Conservation (phyloP, 2,113 vertebrate species). For the Seriola dumerili region DNA sequence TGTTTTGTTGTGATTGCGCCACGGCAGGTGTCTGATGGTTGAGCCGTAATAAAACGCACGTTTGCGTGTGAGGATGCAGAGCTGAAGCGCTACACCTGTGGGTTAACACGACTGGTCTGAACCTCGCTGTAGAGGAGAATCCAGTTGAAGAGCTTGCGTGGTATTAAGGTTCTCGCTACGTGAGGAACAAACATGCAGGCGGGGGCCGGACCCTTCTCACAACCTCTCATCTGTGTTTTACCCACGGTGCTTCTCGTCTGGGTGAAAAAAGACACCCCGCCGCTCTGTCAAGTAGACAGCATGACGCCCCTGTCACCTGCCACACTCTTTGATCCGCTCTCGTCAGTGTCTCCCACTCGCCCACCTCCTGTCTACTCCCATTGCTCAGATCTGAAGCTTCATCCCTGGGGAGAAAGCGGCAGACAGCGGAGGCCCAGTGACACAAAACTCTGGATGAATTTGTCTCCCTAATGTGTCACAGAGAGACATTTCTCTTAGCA, state of each 20-base stretch:
- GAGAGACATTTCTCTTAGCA: constrained; percentile 40
- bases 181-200: background rate
- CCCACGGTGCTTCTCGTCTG: constrained; percentile 36
- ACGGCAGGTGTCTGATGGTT: constrained; percentile 1
- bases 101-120: background rate
- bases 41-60: constrained; percentile 3
- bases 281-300: constrained; percentile 45
- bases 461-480: constrained; percentile 58
- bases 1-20: constrained; percentile 16
- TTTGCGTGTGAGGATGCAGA: constrained; percentile 6
- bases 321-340: constrained; percentile 66
- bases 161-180: background rate
- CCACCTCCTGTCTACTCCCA: constrained; percentile 66
- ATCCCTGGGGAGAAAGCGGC: constrained; percentile 39
- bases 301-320: constrained; percentile 66
- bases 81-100: background rate
- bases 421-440: constrained; percentile 50
- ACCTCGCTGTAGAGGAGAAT: background rate
- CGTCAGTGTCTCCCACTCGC: constrained; percentile 51
- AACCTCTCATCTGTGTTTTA: constrained; percentile 30
- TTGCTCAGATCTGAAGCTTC: constrained; percentile 58
- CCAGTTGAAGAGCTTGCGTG: background rate
- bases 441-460: constrained; percentile 51
- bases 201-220: background rate
- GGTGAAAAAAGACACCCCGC: constrained; percentile 42